Evolutionary conservation across 2,888 invertebrate species (phyloP).

Genomic region (Epinotia demarniana): DNA sequence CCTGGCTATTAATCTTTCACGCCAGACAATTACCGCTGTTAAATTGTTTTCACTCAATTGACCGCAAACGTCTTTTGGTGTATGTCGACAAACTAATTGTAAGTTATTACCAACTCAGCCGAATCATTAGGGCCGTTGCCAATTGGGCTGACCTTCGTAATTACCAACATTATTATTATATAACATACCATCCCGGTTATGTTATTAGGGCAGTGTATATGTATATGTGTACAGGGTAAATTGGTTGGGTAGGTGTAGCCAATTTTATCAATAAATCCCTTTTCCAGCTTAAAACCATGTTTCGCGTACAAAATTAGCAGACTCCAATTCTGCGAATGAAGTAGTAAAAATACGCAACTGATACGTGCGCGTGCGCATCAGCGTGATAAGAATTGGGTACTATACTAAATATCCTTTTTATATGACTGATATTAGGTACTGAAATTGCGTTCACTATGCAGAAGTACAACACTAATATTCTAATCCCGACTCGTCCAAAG

Average conservation of each 20-base stretch:
- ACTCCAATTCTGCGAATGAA: too few relatives aligned
- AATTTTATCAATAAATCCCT: background rate
- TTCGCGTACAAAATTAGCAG: too few relatives aligned
- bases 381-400: background rate
- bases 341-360: too few relatives aligned
- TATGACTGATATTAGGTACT: background rate
- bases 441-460: background rate
- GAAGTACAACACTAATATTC: background rate
- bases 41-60: slow-evolving; percentile 37
- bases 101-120: slow-evolving; percentile 23
- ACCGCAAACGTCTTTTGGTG: slow-evolving; percentile 24
- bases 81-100: slow-evolving; percentile 29
- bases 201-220: background rate
- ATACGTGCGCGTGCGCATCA: too few relatives aligned
- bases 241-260: background rate
- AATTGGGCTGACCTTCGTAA: slow-evolving; percentile 27
- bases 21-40: slow-evolving; percentile 16
- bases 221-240: background rate
- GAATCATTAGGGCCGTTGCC: slow-evolving; percentile 30
- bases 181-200: background rate
- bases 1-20: slow-evolving; percentile 10
- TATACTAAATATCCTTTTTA: background rate
- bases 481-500: background rate
- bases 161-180: slow-evolving; percentile 8
- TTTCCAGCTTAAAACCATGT: background rate